These are phyloP conservation scores for Thalassarche chlororhynchos DNA, from an alignment of 2,113 vertebrate genomes.

Conservation along the genomic window DNA sequence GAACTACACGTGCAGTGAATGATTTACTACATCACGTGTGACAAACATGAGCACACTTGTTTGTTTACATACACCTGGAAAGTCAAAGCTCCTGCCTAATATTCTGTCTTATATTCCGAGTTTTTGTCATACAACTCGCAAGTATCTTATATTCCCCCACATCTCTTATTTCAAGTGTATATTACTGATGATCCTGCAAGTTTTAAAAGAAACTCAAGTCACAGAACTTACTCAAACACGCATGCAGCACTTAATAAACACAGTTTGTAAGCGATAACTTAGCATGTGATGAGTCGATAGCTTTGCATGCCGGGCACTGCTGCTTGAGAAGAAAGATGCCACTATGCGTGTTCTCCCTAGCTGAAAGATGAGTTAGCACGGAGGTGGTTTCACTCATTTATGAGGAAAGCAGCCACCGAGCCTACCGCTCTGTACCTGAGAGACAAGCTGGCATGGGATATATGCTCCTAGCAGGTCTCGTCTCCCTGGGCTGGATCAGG, in stretches of 20 bases:
- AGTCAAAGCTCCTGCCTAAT: not conserved
- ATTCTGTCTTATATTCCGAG: fast-evolving
- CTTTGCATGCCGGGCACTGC: not conserved
- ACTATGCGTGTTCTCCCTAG: fast-evolving
- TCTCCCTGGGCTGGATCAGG: too few relatives aligned
- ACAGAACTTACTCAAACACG: not conserved
- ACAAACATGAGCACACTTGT: not conserved
- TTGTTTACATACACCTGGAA: not conserved
- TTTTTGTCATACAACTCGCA: not conserved
- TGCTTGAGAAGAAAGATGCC: not conserved
- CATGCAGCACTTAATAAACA: not conserved
- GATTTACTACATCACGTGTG: fast-evolving
- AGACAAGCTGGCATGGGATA: too few relatives aligned
- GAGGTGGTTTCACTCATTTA: too few relatives aligned
- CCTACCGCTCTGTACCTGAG: fast-evolving
- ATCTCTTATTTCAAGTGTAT: fast-evolving
- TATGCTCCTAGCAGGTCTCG: not conserved
- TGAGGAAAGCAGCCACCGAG: fast-evolving
- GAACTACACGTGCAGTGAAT: not conserved
- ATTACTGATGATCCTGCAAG: too few relatives aligned
- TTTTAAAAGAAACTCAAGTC: not conserved
- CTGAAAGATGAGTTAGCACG: fast-evolving
- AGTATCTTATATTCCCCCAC: too few relatives aligned
- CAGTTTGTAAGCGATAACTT: not conserved
- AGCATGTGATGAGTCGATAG: fast-evolving